Base-by-base conservation (phyloP, 1,140 invertebrate genomes). In the Adoxophyes honmai region DNA sequence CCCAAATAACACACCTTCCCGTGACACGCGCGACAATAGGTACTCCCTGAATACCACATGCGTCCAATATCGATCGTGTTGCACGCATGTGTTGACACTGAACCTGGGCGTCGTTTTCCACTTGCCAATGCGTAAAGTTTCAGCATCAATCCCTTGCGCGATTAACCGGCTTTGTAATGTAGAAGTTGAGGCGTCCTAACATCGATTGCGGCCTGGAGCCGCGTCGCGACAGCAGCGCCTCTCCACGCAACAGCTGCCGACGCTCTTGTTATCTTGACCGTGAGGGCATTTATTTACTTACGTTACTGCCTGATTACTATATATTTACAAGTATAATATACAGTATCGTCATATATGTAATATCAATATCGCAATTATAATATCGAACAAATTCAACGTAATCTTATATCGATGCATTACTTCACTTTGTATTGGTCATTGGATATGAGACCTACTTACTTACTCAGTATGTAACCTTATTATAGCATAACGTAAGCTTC, bases 211-310 rank as follows among this genome's bases (percentile, higher is more conserved):
- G 79, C 67, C 54, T 60, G 65, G 71, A 62, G 65, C 63, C 64
- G 68, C 71, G 66, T 63, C 63, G 73, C 65, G 66, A 60, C 62
- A 66, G 57, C 66, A 55, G 58, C 72, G 63, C 62, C 70, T 59
- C 69, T 58, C 37, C 71, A 69, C 76, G 70, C 77, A 80, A 78
- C 79, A 80, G 79, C 77, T 80, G 81, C 73, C 73, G 66, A 62
- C 68, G 75, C 69, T 82, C 73, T 28, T 68, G 60, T 81, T 82
- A 80, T 83, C 72, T 82, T 84, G 70, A 87, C 81, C 81, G 84
- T 87, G 82, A 87, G 84, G 81, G 62, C 63, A 74, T 77, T 62
- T 42, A 42, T 11, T 36, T 36, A 36, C 14, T 42, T 11, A 48
- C 42, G 42, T 48, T 48, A 48, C 42, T 48, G 42, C 42, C 42